Conservation (phyloP, 2,113 vertebrate genomes). For the Podiceps cristatus region DNA sequence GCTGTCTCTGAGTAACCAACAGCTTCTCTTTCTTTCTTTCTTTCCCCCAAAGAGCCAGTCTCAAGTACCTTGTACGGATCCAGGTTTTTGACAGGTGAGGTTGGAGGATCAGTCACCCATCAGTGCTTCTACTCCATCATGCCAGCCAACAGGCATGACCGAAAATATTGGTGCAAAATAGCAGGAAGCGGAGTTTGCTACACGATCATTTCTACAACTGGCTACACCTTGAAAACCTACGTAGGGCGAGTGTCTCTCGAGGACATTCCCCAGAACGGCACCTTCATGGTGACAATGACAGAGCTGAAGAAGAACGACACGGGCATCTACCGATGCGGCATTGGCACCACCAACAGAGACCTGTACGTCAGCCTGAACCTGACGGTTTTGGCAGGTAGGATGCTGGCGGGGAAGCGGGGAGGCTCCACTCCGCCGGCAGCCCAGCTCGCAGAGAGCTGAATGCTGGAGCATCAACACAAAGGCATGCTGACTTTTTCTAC, state of each 20-base stretch:
- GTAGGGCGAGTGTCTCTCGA: conserved; percentile 12
- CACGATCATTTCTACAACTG: conserved; percentile 67
- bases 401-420: neutral
- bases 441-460: fast-evolving
- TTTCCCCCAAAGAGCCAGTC: neutral
- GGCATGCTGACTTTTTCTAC: fast-evolving
- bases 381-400: conserved; percentile 54
- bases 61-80: conserved; percentile 39
- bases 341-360: conserved; percentile 38
- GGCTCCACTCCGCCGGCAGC: fast-evolving
- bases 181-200: neutral
- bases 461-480: neutral
- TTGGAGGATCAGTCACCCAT: conserved; percentile 67
- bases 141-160: conserved; percentile 52
- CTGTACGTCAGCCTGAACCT: conserved; percentile 56
- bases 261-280: conserved; percentile 13
- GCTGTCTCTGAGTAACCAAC: neutral
- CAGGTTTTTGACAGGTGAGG: conserved; percentile 13
- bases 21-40: neutral
- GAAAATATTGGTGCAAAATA: conserved; percentile 78
- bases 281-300: conserved; percentile 57
- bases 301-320: conserved; percentile 29
- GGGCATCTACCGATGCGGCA: conserved; percentile 74
- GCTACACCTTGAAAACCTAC: neutral
- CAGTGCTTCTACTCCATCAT: conserved; percentile 64